Base-by-base conservation (phyloP, 2,797 vertebrate species). In the Mastacembelus armatus region DNA sequence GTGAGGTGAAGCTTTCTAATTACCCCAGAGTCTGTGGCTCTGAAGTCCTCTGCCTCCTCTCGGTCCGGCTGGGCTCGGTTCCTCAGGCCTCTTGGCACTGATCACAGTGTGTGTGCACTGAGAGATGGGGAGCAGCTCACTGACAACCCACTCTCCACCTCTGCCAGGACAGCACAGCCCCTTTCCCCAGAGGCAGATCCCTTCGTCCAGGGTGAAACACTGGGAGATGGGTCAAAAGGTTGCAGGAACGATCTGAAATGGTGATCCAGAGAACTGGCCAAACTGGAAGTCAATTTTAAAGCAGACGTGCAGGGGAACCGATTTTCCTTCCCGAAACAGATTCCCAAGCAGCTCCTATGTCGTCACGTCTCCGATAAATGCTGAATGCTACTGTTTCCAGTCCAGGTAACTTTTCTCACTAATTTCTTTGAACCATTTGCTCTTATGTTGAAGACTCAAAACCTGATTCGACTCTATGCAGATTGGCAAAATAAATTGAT, bases 11-110 rank as follows among this genome's bases (percentile, higher is more conserved):
- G 57, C 27, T 18, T 58, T 16, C 27, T 79, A 48, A 88, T 93
- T 93, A 97, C 96, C 95, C 94, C 94, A 96, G 95, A 97, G 95
- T 94, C 89, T 85, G 90, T 94, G 93, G 94, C 95, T 96, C 95
- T 96, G 95, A 91, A 96, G 94, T 97, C 95, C 95, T 94, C 93
- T 90, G 93, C 94, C 93, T 92, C 93, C 91, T 89, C 87, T 85
- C 67, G 30, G 65, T 89, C 71, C 80, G 56, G 76, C 77, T 85
- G 76, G 75, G 79, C 85, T 85, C 33, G 51, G 66, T 87, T 86
- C 86, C 79, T 88, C 83, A 85, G 90, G 88, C 86, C 86, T 45
- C 69, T 51, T 83, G 85, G 89, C 91, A 40, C 88, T 80, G 84
- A 81, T 80, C 81, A 86, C 78, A 71, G 77, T 67, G 65, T 43